Evolutionary conservation across 2,888 invertebrate genomes (phyloP), one percentile per base, ranked within the genome.

Genomic region (Rotaria macrura): DNA sequence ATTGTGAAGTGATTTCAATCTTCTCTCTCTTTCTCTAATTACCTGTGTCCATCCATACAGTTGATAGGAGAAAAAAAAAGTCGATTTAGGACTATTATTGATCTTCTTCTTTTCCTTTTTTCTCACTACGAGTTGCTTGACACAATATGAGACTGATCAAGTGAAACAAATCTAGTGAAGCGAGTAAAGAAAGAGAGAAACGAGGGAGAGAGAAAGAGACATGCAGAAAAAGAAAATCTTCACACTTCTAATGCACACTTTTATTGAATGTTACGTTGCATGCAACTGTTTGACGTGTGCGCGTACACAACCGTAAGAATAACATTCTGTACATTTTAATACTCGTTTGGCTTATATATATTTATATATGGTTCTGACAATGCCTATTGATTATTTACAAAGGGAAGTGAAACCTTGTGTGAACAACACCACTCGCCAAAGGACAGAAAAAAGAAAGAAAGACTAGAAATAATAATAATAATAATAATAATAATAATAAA

Each of bases 401-500:
- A 17, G 65, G 65, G 65, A 65, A 65, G 29, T 65, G 65, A 65
- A 65, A 65, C 65, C 29, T 34, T 65, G 38, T 65, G 65, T 65
- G 65, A 65, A 65, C 65, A 65, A 65, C 65, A 65, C 20, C 34
- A 38, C 34, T 65, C 65, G 65, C 65, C 65, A 65, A 65, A 65
- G 65, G 65, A 65, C 34, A 65, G 65, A 65, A 65, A 34, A 34
- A 65, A 52, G 17, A 65, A 65, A 65, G 34, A 20, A 65, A 34
- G 34, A 65, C 29, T 65, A 65, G 34, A 34, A 65, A 65, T 34
- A 65, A 34, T 65, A 65, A 65, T n/a, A 55, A 55, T 65, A 65
- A 65, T 55, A 55, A 55, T 57, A 57, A 57, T 65, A 65, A 65
- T 65, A 65, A 65, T 65, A 65, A 65, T 65, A 65, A 65, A 65